These are phyloP conservation scores for Lasius platythorax DNA, from an alignment of 2,888 invertebrate genomes.

Conservation along the genomic window DNA sequence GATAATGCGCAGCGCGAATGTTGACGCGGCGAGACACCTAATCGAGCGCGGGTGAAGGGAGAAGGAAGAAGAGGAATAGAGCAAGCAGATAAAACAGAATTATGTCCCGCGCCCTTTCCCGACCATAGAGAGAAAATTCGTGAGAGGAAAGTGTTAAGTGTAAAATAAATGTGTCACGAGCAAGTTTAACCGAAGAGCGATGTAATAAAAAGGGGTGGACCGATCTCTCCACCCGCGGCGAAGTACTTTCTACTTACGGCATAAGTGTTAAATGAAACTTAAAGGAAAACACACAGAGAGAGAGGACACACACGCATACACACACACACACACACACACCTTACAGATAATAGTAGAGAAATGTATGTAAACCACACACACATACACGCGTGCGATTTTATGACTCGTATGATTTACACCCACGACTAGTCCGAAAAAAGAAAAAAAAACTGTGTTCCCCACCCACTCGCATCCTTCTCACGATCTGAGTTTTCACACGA, in stretches of 20 bases:
- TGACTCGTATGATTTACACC: constrained; percentile 68
- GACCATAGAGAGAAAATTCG: constrained; percentile 43
- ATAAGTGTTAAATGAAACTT: constrained; percentile 66
- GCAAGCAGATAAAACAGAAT: constrained; percentile 29
- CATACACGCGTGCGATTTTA: constrained; percentile 54
- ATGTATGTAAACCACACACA: constrained; percentile 58
- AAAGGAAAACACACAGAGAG: constrained; percentile 34
- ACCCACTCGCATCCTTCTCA: constrained; percentile 58
- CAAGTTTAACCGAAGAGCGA: constrained; percentile 42
- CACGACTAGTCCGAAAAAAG: constrained; percentile 58
- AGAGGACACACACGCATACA: not conserved
- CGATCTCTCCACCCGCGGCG: constrained; percentile 59
- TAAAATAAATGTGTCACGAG: constrained; percentile 62
- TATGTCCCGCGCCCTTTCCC: constrained; percentile 29
- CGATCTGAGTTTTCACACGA: constrained; percentile 73
- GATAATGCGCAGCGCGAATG: constrained; percentile 20
- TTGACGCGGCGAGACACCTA: not conserved
- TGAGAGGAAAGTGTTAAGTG: constrained; percentile 60
- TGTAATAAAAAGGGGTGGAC: constrained; percentile 28
- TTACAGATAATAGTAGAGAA: constrained; percentile 53
- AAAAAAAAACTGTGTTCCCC: constrained; percentile 62
- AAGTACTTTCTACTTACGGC: constrained; percentile 74
- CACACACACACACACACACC: constrained; percentile 12
- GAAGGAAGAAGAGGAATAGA: constrained; percentile 33
- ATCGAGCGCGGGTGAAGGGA: constrained; percentile 23